Conservation (phyloP, 2,797 vertebrate species). For the Hafferia zeledoni region DNA sequence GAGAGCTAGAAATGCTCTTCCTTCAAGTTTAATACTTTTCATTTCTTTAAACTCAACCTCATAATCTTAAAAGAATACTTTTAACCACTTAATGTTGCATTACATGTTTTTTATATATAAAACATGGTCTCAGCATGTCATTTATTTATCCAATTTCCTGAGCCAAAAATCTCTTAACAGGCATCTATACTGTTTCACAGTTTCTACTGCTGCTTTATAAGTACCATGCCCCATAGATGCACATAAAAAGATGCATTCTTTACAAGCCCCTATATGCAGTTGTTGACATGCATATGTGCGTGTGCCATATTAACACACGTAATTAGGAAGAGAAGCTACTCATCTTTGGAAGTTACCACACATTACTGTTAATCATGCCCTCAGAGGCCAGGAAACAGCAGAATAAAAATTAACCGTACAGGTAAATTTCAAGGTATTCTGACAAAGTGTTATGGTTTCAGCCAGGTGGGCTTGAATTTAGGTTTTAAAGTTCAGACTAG, state of each 20-base stretch:
- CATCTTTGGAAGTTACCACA: background rate
- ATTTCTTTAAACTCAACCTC: background rate
- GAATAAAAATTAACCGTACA: background rate
- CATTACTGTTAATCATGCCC: background rate
- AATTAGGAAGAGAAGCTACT: background rate
- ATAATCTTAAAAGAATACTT: background rate
- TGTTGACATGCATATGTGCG: rapidly evolving
- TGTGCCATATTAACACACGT: background rate
- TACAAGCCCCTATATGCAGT: background rate
- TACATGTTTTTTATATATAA: rapidly evolving
- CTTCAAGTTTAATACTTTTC: background rate
- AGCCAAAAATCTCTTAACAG: background rate
- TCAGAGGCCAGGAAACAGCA: background rate
- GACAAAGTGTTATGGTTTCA: no score
- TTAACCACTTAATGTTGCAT: background rate
- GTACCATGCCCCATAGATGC: no score
- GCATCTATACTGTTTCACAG: background rate
- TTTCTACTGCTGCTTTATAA: background rate
- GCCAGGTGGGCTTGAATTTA: no score
- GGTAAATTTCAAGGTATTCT: background rate
- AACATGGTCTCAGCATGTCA: background rate
- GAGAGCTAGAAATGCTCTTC: background rate
- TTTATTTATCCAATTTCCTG: background rate
- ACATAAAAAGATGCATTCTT: background rate
- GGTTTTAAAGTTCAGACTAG: no score